Evolutionary conservation across 2,797 vertebrate genomes (phyloP).

Genomic region (Stomatorhinus walkeri): DNA sequence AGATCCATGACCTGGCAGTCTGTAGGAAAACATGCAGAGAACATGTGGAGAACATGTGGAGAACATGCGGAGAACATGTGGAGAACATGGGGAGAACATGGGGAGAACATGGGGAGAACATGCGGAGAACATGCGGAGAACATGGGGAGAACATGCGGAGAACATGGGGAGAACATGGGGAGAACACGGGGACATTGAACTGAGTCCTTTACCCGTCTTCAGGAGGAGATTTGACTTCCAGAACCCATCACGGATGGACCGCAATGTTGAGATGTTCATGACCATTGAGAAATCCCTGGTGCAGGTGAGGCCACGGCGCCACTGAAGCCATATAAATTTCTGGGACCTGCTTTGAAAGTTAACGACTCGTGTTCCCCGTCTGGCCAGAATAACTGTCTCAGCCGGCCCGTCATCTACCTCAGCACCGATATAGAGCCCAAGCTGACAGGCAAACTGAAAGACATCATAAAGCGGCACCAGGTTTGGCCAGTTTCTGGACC

Average conservation of each 20-base stretch:
- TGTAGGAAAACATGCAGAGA: neutral
- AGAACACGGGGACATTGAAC: neutral
- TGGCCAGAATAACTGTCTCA: conserved; percentile 84
- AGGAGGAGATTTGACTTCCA: conserved; percentile 99
- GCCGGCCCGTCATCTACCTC: conserved; percentile 86
- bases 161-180: no score
- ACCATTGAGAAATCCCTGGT: conserved; percentile 94
- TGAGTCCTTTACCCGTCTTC: conserved; percentile 23
- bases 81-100: neutral
- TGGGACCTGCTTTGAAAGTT: neutral
- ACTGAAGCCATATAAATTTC: neutral
- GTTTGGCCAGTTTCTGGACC: conserved; percentile 44
- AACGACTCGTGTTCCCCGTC: neutral
- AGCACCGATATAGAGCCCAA: conserved; percentile 89
- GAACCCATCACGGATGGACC: conserved; percentile 95
- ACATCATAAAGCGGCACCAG: conserved; percentile 95
- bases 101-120: neutral
- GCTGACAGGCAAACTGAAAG: conserved; percentile 88
- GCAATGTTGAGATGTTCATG: conserved; percentile 99
- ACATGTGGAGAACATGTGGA: neutral
- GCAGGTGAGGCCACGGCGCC: conserved; percentile 63
- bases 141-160: no score
- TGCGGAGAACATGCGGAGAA: neutral
- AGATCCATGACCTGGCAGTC: neutral
- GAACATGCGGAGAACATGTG: neutral